Evolutionary conservation across 2,888 invertebrate genomes (phyloP).

Genomic region (Dasypolia templi): DNA sequence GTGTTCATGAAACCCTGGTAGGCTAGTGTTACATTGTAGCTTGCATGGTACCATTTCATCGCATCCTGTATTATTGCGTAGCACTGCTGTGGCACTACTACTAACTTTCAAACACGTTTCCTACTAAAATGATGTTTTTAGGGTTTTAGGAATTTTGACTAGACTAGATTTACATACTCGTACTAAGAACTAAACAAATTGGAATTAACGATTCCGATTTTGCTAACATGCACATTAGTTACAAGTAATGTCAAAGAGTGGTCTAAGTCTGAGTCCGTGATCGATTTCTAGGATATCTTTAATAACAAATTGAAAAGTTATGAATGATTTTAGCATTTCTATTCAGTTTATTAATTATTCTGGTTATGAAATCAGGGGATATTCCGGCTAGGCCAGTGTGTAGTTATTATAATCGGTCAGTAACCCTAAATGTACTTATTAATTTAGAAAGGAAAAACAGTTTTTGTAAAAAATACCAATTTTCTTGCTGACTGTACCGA

Average conservation of each 20-base stretch:
- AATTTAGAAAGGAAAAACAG: no score
- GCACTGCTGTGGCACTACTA: neutral
- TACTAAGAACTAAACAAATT: no score
- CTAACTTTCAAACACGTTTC: neutral
- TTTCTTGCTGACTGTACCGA: no score
- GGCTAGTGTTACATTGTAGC: conserved; percentile 6
- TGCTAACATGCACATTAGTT: neutral
- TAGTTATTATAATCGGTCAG: neutral
- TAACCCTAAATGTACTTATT: neutral
- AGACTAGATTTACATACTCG: neutral
- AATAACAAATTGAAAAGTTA: neutral
- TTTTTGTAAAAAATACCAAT: no score
- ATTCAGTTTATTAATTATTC: neutral
- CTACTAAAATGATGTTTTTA: neutral
- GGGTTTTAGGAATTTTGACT: neutral
- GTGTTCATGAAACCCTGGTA: conserved; percentile 30
- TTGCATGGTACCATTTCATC: conserved; percentile 15
- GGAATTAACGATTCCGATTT: neutral
- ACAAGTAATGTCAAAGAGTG: neutral
- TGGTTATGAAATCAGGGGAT: neutral
- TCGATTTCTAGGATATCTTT: neutral
- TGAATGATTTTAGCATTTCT: neutral
- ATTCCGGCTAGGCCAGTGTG: neutral
- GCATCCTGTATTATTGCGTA: neutral
- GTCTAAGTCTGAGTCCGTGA: neutral